These are phyloP conservation scores for Idaea straminata DNA, from an alignment of 2,888 invertebrate genomes.

Conservation along the genomic window DNA sequence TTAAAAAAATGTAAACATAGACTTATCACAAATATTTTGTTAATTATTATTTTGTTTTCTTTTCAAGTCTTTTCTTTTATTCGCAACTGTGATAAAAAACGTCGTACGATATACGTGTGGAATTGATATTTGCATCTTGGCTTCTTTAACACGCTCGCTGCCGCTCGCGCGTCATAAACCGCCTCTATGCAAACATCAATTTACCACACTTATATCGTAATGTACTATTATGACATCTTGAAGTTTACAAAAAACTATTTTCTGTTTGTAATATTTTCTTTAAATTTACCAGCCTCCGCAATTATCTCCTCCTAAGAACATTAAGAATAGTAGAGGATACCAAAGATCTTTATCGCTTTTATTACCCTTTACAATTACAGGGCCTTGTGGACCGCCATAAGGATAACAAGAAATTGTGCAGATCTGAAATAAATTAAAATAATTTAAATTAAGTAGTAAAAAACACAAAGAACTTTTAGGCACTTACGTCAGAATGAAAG, in stretches of 20 bases:
- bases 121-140: too few relatives aligned
- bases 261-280: neutral
- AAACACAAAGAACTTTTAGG: neutral
- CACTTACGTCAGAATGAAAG: too few relatives aligned
- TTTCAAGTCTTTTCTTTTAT: too few relatives aligned
- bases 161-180: too few relatives aligned
- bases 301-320: slow-evolving; percentile 36
- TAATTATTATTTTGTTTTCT: too few relatives aligned
- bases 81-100: too few relatives aligned
- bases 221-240: neutral
- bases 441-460: neutral
- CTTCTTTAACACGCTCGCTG: too few relatives aligned
- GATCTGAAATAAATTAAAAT: slow-evolving; percentile 31
- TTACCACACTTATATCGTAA: too few relatives aligned
- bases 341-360: slow-evolving; percentile 37
- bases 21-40: too few relatives aligned
- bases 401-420: slow-evolving; percentile 34
- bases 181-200: too few relatives aligned
- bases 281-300: slow-evolving; percentile 13
- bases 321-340: slow-evolving; percentile 42
- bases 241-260: neutral
- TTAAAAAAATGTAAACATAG: too few relatives aligned
- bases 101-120: too few relatives aligned
- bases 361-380: slow-evolving; percentile 36
- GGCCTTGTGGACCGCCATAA: slow-evolving; percentile 30